These are phyloP conservation scores for Microplitis manilae DNA, from an alignment of 2,888 invertebrate genomes.

Conservation along the genomic window DNA sequence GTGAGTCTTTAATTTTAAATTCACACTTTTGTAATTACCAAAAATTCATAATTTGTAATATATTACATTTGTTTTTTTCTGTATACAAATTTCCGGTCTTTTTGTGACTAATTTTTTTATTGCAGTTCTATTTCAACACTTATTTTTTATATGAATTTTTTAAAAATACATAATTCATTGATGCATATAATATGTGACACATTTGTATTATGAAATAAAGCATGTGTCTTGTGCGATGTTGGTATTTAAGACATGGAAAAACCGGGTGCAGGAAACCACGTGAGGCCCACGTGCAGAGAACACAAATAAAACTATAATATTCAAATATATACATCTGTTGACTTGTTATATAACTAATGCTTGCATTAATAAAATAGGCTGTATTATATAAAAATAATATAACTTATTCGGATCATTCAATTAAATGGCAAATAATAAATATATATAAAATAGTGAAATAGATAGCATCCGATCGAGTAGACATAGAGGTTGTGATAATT, in stretches of 20 bases:
- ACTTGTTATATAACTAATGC: no score
- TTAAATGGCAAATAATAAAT: background rate
- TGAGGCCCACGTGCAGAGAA: conserved; percentile 64
- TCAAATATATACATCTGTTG: background rate
- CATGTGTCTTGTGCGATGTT: conserved; percentile 59
- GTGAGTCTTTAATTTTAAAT: conserved; percentile 47
- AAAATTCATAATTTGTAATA: conserved; percentile 8
- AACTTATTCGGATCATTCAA: no score
- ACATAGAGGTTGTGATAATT: conserved; percentile 17
- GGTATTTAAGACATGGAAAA: conserved; percentile 64
- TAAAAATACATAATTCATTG: conserved; percentile 32
- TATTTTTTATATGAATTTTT: background rate
- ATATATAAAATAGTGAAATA: background rate
- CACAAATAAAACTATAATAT: no score
- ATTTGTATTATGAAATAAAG: conserved; percentile 65
- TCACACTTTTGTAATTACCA: conserved; percentile 5
- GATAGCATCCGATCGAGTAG: background rate
- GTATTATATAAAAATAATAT: no score
- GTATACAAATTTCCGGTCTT: conserved; percentile 58
- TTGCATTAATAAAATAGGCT: no score
- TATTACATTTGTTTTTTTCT: background rate
- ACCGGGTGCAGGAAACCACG: conserved; percentile 65
- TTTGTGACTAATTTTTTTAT: conserved; percentile 41
- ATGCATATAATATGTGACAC: conserved; percentile 57
- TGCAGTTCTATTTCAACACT: background rate